phyloP scores from a whole-genome alignment of 2,797 vertebrate species.

The Trematocara caparti region DNA sequence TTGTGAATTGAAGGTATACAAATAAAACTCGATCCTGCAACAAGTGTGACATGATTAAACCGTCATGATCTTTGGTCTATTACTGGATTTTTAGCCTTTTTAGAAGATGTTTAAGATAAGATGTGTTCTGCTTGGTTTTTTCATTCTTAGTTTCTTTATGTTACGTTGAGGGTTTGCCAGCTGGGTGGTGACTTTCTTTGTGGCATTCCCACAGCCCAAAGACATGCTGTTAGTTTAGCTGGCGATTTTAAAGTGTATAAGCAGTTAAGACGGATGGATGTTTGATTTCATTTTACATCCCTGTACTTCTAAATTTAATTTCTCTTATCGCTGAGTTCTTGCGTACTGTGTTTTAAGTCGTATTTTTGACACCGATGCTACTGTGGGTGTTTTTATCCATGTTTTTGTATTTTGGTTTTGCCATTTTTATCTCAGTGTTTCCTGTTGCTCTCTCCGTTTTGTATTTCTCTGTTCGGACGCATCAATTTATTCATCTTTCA shows the following conservation, averaged over 20 bases:
- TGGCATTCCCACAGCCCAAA: neutral
- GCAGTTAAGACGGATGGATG: neutral
- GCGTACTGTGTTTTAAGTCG: neutral
- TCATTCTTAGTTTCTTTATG: neutral
- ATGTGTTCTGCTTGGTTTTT: neutral
- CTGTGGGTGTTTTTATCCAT: neutral
- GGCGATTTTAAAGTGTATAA: neutral
- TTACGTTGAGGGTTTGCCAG: neutral
- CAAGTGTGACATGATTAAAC: neutral
- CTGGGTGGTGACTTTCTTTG: neutral
- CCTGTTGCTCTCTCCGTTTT: neutral
- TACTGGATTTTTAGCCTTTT: neutral
- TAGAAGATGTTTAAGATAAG: neutral
- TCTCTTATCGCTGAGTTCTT: neutral
- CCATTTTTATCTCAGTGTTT: fast-evolving
- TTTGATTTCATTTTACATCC: neutral
- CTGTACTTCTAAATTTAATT: fast-evolving
- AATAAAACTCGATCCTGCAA: neutral
- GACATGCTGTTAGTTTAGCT: neutral
- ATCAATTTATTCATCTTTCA: neutral
- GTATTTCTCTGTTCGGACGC: fast-evolving
- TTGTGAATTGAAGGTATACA: neutral
- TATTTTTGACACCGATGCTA: neutral
- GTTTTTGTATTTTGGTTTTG: neutral
- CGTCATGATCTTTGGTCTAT: neutral